Evolutionary conservation across 2,113 vertebrate species (phyloP).

Genomic region (Phylloscopus trochiloides): DNA sequence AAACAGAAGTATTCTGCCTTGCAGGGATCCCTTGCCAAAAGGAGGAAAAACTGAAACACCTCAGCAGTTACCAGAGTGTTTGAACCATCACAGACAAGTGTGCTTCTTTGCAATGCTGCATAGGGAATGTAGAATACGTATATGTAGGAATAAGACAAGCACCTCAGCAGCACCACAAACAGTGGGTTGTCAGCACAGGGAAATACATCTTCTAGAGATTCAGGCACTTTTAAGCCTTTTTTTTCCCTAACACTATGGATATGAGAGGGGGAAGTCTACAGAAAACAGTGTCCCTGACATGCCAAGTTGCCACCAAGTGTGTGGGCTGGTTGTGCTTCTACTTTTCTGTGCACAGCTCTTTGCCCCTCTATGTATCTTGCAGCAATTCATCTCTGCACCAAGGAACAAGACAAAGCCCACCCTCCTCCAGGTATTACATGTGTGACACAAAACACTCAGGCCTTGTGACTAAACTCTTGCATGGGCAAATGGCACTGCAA

Average conservation of each 20-base stretch:
- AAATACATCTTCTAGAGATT: neutral
- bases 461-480: neutral
- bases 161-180: neutral
- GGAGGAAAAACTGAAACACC: neutral
- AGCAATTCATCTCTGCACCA: neutral
- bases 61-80: neutral
- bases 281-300: neutral
- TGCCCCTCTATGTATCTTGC: fast-evolving
- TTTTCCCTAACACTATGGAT: neutral
- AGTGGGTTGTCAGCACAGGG: neutral
- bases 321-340: neutral
- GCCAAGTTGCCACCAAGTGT: neutral
- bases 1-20: neutral
- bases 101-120: neutral
- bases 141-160: neutral
- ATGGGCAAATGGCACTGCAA: neutral
- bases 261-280: neutral
- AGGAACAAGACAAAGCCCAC: neutral
- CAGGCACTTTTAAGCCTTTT: neutral
- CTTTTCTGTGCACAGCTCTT: neutral
- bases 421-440: neutral
- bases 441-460: neutral
- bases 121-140: neutral
- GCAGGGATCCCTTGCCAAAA: neutral
- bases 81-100: neutral